These are phyloP conservation scores for Coptodon rendalli DNA, from an alignment of 2,113 vertebrate species.

Conservation along the genomic window DNA sequence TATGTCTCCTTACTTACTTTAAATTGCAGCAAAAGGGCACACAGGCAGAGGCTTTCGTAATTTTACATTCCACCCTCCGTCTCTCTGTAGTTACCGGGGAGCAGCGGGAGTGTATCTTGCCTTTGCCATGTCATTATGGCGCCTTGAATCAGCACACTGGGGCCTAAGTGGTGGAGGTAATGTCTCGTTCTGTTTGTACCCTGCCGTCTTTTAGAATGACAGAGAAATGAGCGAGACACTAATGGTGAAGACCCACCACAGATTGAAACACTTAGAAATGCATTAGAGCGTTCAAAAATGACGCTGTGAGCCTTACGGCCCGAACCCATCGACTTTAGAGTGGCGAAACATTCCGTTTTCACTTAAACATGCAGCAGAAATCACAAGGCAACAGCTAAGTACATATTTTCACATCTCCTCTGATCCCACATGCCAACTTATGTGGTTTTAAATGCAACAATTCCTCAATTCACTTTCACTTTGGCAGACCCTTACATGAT, in stretches of 20 bases:
- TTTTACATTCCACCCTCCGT: constrained; percentile 15
- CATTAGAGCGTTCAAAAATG: constrained; percentile 40
- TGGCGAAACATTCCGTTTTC: not conserved
- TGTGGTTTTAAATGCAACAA: not conserved
- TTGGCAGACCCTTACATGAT: not conserved
- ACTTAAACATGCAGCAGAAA: not conserved
- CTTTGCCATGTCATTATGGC: constrained; percentile 41
- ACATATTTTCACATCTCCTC: not conserved
- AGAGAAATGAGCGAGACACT: constrained; percentile 20
- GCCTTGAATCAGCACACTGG: constrained; percentile 17
- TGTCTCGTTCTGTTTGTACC: constrained; percentile 44
- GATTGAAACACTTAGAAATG: constrained; percentile 58
- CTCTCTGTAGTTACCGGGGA: constrained; percentile 48
- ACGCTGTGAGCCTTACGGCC: not conserved
- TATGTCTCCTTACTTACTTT: constrained; percentile 1
- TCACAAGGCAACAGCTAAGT: not conserved
- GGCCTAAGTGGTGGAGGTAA: constrained; percentile 40
- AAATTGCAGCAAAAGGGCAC: constrained; percentile 36
- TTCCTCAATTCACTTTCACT: not conserved
- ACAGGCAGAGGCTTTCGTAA: not conserved
- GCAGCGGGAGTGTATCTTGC: constrained; percentile 30
- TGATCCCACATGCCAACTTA: not conserved
- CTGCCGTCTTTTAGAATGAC: constrained; percentile 30
- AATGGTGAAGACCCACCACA: constrained; percentile 29
- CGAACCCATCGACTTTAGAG: not conserved